These are phyloP conservation scores for Manduca sexta DNA, from an alignment of 1,140 invertebrate genomes.

Conservation along the genomic window DNA sequence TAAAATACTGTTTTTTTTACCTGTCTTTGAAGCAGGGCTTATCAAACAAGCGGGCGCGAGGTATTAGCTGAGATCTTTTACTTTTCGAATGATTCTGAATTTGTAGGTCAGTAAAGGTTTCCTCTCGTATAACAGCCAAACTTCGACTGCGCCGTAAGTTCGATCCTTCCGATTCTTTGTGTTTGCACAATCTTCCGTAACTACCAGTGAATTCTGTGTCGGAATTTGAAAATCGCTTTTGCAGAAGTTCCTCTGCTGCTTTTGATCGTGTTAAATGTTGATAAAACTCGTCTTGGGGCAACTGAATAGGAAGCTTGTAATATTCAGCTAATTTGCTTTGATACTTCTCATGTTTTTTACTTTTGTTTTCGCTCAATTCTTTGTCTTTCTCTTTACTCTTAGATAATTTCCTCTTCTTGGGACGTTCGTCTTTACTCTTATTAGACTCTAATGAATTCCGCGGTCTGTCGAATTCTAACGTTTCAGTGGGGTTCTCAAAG, in stretches of 20 bases:
- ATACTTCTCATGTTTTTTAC: constrained; percentile 67
- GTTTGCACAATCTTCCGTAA: constrained; percentile 65
- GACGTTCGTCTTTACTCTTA: constrained; percentile 52
- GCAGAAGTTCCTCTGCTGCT: constrained; percentile 61
- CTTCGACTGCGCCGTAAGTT: constrained; percentile 81
- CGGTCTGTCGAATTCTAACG: constrained; percentile 63
- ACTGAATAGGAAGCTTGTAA: constrained; percentile 58
- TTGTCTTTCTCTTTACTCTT: constrained; percentile 53
- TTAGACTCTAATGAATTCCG: constrained; percentile 52
- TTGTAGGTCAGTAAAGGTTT: constrained; percentile 79
- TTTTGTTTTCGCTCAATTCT: constrained; percentile 44
- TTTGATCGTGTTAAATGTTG: constrained; percentile 63
- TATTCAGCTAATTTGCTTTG: constrained; percentile 67
- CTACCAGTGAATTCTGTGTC: constrained; percentile 64
- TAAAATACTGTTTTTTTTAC: constrained; percentile 42
- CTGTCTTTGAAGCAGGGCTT: constrained; percentile 81
- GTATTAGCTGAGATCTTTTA: constrained; percentile 82
- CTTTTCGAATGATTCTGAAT: constrained; percentile 75
- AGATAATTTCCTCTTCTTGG: constrained; percentile 57
- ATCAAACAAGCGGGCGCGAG: constrained; percentile 83
- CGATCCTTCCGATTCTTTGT: constrained; percentile 73
- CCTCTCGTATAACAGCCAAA: constrained; percentile 84
- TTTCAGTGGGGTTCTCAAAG: constrained; percentile 70
- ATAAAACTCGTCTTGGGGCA: constrained; percentile 68
- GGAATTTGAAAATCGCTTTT: constrained; percentile 60